Evolutionary conservation across 2,888 invertebrate genomes (phyloP).

Genomic region (Matsumyia berberina): DNA sequence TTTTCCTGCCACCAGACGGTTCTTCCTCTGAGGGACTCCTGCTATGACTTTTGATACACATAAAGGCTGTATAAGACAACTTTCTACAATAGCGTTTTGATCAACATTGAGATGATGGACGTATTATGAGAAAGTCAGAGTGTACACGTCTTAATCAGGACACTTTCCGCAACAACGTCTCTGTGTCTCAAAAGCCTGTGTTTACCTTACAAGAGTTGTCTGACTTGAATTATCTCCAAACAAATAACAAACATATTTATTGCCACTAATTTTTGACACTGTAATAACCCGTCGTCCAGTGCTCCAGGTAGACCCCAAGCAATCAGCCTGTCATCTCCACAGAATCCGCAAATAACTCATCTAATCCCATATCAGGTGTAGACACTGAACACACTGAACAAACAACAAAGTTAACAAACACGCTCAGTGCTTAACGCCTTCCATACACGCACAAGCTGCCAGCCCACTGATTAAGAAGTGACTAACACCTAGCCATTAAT

Average conservation of each 20-base stretch:
- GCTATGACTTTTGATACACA: too few species aligned
- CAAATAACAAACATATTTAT: slow-evolving; percentile 24
- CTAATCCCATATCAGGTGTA: not conserved
- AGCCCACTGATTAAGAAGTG: slow-evolving; percentile 11
- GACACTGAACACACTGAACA: slow-evolving; percentile 7
- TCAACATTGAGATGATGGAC: too few species aligned
- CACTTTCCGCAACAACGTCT: too few species aligned
- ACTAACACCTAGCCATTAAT: too few species aligned
- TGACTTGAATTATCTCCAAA: not conserved
- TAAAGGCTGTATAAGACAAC: too few species aligned
- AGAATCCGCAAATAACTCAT: slow-evolving; percentile 5
- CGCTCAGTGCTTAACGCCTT: not conserved
- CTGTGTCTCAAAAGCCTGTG: too few species aligned
- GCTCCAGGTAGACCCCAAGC: not conserved
- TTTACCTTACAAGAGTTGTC: not conserved
- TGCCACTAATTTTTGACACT: slow-evolving; percentile 12
- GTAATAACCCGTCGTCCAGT: not conserved
- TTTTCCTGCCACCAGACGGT: too few species aligned
- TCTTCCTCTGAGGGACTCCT: too few species aligned
- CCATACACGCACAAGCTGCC: slow-evolving; percentile 2
- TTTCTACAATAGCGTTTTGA: too few species aligned
- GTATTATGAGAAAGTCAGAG: too few species aligned
- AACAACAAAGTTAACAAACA: not conserved
- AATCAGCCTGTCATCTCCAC: not conserved
- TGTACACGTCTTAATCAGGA: too few species aligned